Evolutionary conservation across 1,140 invertebrate species (phyloP).

Genomic region (Zaprionus kolodkinae): DNA sequence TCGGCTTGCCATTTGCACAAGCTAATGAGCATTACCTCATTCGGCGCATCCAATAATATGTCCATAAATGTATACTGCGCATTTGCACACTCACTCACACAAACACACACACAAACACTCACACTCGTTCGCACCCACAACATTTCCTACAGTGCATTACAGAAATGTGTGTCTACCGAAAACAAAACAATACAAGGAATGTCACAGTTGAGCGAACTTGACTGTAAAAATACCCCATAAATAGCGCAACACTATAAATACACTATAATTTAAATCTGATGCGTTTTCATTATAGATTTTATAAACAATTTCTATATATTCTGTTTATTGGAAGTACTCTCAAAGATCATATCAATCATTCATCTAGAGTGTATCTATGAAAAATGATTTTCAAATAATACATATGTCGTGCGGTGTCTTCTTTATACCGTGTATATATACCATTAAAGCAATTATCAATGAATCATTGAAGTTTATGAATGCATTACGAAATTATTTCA

Average conservation of each 20-base stretch:
- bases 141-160: conserved; percentile 52
- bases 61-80: conserved; percentile 51
- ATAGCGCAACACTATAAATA: background rate
- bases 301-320: background rate
- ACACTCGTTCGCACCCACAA: background rate
- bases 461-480: conserved; percentile 59
- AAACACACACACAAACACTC: conserved; percentile 40
- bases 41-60: conserved; percentile 30
- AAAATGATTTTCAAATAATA: no score
- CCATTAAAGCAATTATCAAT: conserved; percentile 54
- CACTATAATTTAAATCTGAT: background rate
- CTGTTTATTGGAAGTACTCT: no score
- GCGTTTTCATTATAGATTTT: background rate
- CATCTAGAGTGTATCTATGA: no score
- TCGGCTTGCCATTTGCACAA: conserved; percentile 30
- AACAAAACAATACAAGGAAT: conserved; percentile 4
- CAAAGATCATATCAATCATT: no score
- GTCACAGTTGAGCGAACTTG: conserved; percentile 2
- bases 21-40: conserved; percentile 72
- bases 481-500: conserved; percentile 32
- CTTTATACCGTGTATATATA: background rate
- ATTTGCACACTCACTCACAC: conserved; percentile 55
- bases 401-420: no score
- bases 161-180: conserved; percentile 38
- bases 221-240: conserved; percentile 2